These are phyloP conservation scores for Acanthococcus lagerstroemiae DNA, from an alignment of 2,888 invertebrate genomes.

Conservation along the genomic window DNA sequence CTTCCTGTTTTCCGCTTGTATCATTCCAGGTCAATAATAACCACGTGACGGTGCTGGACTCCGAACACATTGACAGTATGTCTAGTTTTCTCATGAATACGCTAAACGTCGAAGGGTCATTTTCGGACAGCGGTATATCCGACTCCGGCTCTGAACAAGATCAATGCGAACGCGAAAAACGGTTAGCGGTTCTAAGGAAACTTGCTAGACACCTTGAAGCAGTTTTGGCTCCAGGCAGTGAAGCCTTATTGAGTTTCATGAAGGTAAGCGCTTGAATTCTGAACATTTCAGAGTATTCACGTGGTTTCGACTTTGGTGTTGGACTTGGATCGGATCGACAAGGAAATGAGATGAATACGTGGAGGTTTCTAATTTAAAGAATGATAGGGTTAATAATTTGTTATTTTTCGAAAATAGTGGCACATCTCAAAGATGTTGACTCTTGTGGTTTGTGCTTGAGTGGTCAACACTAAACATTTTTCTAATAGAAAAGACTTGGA, in stretches of 20 bases:
- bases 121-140: constrained; percentile 69
- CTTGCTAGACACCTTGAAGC: constrained; percentile 57
- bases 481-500: too few relatives aligned
- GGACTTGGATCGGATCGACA: neutral
- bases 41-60: constrained; percentile 2
- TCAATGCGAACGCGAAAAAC: constrained; percentile 54
- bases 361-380: neutral
- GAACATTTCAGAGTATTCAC: too few relatives aligned
- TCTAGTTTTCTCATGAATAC: constrained; percentile 20
- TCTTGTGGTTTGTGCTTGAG: too few relatives aligned
- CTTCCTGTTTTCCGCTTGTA: neutral
- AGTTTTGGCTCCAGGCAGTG: constrained; percentile 51
- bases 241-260: constrained; percentile 29
- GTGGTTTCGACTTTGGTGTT: too few relatives aligned
- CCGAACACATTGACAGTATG: constrained; percentile 13
- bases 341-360: neutral
- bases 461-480: too few relatives aligned
- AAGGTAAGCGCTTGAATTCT: constrained; percentile 23
- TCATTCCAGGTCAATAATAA: constrained; percentile 2
- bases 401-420: too few relatives aligned
- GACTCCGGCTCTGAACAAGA: constrained; percentile 63
- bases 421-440: too few relatives aligned
- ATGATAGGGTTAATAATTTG: too few relatives aligned
- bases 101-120: constrained; percentile 42
- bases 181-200: constrained; percentile 56